Evolutionary conservation across 2,797 vertebrate genomes (phyloP).

Genomic region (Lutra lutra): DNA sequence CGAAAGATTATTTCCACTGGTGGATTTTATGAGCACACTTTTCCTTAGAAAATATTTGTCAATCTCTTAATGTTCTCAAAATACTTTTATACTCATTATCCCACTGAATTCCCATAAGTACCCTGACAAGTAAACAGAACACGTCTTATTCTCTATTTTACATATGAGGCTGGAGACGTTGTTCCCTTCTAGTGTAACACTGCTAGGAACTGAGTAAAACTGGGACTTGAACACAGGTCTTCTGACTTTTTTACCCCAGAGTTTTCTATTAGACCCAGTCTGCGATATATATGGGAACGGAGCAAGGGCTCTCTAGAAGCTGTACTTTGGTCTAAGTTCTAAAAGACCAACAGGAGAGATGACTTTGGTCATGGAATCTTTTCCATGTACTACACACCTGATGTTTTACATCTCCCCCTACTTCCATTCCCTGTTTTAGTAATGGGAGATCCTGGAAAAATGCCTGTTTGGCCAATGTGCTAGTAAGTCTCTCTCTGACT

Average conservation of each 20-base stretch:
- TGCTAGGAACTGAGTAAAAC: neutral
- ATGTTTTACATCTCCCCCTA: neutral
- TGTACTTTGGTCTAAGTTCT: neutral
- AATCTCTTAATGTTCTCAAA: conserved; percentile 20
- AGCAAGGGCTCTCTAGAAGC: neutral
- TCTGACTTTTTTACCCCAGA: neutral
- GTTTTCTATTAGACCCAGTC: neutral
- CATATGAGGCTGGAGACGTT: neutral
- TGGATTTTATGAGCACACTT: neutral
- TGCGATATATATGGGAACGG: neutral
- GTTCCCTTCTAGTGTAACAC: neutral
- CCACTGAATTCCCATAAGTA: neutral
- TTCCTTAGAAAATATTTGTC: conserved; percentile 24
- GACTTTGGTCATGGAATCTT: neutral
- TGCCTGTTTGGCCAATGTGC: neutral
- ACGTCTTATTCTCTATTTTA: conserved; percentile 3
- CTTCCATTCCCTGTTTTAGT: conserved; percentile 8
- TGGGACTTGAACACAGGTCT: neutral
- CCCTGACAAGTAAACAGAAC: neutral
- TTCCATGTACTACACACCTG: neutral
- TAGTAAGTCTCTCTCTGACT: conserved; percentile 19
- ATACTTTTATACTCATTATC: neutral
- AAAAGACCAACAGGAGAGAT: neutral
- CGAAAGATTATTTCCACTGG: neutral
- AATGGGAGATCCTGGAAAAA: conserved; percentile 4